These are phyloP conservation scores for Dromiciops gliroides DNA, from an alignment of 2,113 vertebrate species.

Conservation along the genomic window DNA sequence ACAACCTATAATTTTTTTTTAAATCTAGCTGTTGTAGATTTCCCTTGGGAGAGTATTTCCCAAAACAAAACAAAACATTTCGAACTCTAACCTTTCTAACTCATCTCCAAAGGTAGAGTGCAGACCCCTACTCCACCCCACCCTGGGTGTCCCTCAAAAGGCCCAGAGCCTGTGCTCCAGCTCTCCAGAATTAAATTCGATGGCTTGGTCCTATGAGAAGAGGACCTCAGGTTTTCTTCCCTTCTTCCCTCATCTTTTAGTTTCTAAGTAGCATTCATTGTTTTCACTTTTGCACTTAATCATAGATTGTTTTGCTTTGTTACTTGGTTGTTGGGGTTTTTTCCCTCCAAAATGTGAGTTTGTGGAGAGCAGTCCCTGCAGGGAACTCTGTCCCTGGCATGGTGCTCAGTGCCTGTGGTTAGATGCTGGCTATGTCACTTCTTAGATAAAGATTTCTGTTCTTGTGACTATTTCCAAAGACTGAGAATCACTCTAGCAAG, in stretches of 20 bases:
- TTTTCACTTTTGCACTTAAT: not conserved
- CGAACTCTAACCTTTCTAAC: conserved; percentile 11
- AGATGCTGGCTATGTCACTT: not conserved
- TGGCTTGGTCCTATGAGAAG: not conserved
- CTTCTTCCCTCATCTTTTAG: not conserved
- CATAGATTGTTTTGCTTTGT: not conserved
- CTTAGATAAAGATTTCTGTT: not conserved
- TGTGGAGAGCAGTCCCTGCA: not conserved
- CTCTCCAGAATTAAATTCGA: not conserved
- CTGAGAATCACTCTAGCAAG: not conserved
- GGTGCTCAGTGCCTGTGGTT: not conserved
- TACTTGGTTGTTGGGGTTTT: not conserved
- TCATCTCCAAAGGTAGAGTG: not conserved
- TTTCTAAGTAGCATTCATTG: not conserved
- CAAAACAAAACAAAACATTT: not conserved
- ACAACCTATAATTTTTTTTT: not conserved
- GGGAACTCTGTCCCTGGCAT: not conserved
- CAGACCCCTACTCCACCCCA: not conserved
- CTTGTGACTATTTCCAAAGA: not conserved
- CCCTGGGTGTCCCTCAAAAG: not conserved
- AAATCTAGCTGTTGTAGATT: not conserved
- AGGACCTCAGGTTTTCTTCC: not conserved
- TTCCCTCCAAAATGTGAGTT: not conserved
- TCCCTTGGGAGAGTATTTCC: conserved; percentile 23
- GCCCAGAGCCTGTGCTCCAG: not conserved